A percentile compares a stretch with the other conserved stretches of the same genome.
Evolutionary conservation across 1,140 invertebrate genomes (phyloP).

Genomic region (Proctacanthus coquilletti): DNA sequence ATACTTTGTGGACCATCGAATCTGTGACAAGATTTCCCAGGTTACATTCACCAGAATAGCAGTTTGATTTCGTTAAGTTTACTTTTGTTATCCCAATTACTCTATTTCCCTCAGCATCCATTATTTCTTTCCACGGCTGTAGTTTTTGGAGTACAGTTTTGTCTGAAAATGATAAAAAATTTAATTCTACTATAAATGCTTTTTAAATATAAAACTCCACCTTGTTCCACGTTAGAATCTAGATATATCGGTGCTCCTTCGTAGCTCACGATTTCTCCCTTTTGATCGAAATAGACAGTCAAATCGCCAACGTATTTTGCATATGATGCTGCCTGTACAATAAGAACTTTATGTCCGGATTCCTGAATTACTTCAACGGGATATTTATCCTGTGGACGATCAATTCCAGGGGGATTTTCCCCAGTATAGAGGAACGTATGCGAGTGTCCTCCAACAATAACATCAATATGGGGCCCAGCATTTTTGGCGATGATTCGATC

Average conservation of each 20-base stretch:
- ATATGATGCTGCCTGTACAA: constrained; percentile 52
- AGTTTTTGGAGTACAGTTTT: no score
- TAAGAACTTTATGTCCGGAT: constrained; percentile 40
- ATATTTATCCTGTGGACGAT: constrained; percentile 41
- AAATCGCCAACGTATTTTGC: constrained; percentile 61
- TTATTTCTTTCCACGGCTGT: constrained; percentile 38
- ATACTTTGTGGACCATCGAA: constrained; percentile 46
- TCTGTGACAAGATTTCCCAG: constrained; percentile 60
- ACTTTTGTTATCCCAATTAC: constrained; percentile 41
- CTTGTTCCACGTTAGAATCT: constrained; percentile 41
- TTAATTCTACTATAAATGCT: constrained; percentile 16
- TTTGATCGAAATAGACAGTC: constrained; percentile 53
- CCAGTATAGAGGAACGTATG: constrained; percentile 60
- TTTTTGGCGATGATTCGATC: constrained; percentile 52
- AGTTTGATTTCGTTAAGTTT: constrained; percentile 36
- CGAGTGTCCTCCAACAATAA: constrained; percentile 78
- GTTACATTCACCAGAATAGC: constrained; percentile 50
- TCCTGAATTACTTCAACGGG: constrained; percentile 44
- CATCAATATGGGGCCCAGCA: constrained; percentile 46
- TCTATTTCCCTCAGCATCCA: constrained; percentile 39
- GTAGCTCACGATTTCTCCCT: constrained; percentile 50
- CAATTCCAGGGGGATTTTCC: constrained; percentile 34
- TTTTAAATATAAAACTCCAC: constrained; percentile 34
- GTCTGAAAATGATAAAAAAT: no score
- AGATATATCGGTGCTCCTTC: constrained; percentile 62